Percentiles rank a stretch among this genome's conserved stretches.
Evolutionary conservation across 2,113 vertebrate genomes (phyloP).

Genomic region (Myodes glareolus): DNA sequence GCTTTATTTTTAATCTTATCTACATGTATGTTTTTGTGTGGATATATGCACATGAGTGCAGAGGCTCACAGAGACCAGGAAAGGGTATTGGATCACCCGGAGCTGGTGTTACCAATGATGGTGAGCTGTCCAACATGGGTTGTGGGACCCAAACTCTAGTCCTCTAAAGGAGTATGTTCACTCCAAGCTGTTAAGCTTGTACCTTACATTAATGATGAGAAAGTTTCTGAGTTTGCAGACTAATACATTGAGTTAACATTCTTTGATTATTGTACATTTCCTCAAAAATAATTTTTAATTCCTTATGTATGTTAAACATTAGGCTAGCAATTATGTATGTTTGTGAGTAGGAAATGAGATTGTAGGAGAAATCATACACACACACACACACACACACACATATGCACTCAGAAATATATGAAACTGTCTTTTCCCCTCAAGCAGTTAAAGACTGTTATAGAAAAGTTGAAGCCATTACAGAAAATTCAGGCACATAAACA

Average conservation of each 20-base stretch:
- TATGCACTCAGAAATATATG: background rate
- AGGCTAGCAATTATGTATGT: background rate
- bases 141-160: background rate
- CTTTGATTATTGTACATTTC: background rate
- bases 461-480: slow-evolving; percentile 48
- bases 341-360: background rate
- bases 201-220: background rate
- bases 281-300: background rate
- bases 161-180: background rate
- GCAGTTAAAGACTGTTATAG: background rate
- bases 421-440: background rate
- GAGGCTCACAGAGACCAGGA: background rate
- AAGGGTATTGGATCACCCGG: background rate
- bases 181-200: background rate
- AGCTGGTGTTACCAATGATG: background rate
- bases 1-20: background rate
- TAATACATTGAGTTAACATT: background rate
- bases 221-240: background rate
- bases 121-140: too few relatives aligned
- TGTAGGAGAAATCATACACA: background rate
- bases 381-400: background rate
- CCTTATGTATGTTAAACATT: background rate
- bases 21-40: too few relatives aligned
- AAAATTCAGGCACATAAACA: slow-evolving; percentile 49
- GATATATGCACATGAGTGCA: background rate